Base-by-base conservation (phyloP, 1,140 invertebrate species). In the Mactra quadrangularis region DNA sequence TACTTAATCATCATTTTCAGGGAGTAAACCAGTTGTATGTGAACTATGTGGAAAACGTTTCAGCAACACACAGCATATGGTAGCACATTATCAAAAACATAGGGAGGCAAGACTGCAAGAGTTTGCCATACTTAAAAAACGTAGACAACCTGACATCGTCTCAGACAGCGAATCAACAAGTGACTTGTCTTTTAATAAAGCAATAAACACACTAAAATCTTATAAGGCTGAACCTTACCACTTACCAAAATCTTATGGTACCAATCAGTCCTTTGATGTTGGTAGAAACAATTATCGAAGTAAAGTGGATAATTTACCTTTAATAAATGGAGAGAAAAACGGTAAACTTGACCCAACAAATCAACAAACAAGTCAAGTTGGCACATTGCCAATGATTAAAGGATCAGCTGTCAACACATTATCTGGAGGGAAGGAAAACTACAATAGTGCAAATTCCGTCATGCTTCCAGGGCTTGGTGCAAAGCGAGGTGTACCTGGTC, bases 21-120 rank as follows among this genome's bases (percentile, higher is more conserved):
- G 77, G 13, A 68, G 9, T 2, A 81, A 81, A 38, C 77, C 77
- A 15, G 53, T 71, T 19, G 55, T 71, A 1, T 81, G 77, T 45
- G 17, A 70, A 7, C 59, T 81, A 17, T 81, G 77, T 29, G 77
- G 66, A n/a, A 57, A 71, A 45, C 62, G 77, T 17, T 81, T 81
- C 27, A 35, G 62, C 29, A 70, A 22, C 6, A 22, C 6, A 15
- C 38, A 50, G 6, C 77, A 81, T 11, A 70, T 81, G 77, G 27
- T 50, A 31, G 64, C 77, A 6, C 77, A 81, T 60, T 81, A 70
- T 38, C 41, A 60, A 53, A 59, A 31, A 50, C 77, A 81, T 38
- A 70, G 55, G 41, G 77, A 81, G 29, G 33, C 77, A 19, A 50
- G 77, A 6, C 55, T 81, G 7, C 47, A 81, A 33, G 77, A 81